Percentiles rank a stretch among this genome's conserved stretches.
phyloP scores from a whole-genome alignment of 2,797 vertebrate genomes.

The Sorex maritimensis region DNA sequence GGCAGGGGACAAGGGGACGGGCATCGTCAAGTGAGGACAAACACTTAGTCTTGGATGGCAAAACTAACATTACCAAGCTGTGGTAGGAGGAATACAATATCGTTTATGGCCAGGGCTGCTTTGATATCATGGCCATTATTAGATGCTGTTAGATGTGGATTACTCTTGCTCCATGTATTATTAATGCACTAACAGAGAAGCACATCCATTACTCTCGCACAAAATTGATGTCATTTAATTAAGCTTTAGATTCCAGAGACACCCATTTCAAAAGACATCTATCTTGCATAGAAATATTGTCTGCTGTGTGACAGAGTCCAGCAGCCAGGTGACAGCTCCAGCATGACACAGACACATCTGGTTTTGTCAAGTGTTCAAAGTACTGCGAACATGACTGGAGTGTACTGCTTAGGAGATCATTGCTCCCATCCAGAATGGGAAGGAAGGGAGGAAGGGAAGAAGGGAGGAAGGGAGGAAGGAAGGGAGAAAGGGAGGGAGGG shows the following conservation, averaged over 20 bases:
- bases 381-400: background rate
- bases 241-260: too few species aligned
- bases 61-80: too few species aligned
- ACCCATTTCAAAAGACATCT: too few species aligned
- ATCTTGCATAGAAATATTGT: too few species aligned
- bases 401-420: background rate
- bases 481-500: background rate
- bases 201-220: background rate
- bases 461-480: background rate
- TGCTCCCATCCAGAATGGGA: background rate
- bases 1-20: too few species aligned
- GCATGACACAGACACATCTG: background rate
- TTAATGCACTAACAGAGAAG: background rate
- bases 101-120: too few species aligned
- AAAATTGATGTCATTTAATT: background rate
- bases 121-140: too few species aligned
- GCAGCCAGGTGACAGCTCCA: background rate
- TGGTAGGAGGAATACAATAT: too few species aligned
- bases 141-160: background rate
- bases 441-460: background rate
- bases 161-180: background rate
- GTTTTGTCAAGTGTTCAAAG: conserved; percentile 5
- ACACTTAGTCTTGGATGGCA: too few species aligned
- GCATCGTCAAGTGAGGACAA: too few species aligned
- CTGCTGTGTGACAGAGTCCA: too few species aligned